These are phyloP conservation scores for Pygoscelis adeliae DNA, from an alignment of 2,113 vertebrate species.

Conservation along the genomic window DNA sequence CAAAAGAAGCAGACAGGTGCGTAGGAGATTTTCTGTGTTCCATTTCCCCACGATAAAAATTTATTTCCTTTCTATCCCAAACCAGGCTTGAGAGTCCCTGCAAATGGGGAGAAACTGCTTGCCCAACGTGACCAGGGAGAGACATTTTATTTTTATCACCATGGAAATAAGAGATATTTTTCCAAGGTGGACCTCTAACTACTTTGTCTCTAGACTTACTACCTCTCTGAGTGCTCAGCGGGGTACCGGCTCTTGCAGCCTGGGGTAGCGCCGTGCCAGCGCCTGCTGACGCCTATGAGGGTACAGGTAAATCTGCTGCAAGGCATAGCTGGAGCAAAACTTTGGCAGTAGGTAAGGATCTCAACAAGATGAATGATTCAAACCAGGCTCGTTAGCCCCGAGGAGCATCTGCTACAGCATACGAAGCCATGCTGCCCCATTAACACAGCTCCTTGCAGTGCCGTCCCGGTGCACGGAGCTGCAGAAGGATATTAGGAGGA, in stretches of 20 bases:
- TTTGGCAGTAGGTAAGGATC: background rate
- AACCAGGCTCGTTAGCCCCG: background rate
- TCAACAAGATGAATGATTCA: background rate
- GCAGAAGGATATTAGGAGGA: background rate
- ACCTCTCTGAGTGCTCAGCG: background rate
- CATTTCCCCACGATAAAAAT: constrained; percentile 22
- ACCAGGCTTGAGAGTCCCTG: background rate
- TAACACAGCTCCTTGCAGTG: background rate
- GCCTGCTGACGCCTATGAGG: background rate
- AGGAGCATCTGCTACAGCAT: background rate
- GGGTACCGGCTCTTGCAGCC: background rate
- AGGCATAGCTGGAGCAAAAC: fast-evolving
- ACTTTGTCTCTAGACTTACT: background rate
- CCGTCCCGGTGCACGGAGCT: fast-evolving
- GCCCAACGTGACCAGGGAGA: background rate
- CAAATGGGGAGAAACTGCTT: background rate
- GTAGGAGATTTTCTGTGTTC: constrained; percentile 36
- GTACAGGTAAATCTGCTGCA: background rate
- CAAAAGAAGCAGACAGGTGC: constrained; percentile 39
- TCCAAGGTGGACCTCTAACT: background rate
- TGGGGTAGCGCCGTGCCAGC: fast-evolving
- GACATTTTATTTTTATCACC: background rate
- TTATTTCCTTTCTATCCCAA: constrained; percentile 26
- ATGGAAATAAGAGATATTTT: background rate
- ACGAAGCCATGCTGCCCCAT: fast-evolving